Conservation (phyloP, 2,797 vertebrate genomes). For the Diplodus puntazzo region DNA sequence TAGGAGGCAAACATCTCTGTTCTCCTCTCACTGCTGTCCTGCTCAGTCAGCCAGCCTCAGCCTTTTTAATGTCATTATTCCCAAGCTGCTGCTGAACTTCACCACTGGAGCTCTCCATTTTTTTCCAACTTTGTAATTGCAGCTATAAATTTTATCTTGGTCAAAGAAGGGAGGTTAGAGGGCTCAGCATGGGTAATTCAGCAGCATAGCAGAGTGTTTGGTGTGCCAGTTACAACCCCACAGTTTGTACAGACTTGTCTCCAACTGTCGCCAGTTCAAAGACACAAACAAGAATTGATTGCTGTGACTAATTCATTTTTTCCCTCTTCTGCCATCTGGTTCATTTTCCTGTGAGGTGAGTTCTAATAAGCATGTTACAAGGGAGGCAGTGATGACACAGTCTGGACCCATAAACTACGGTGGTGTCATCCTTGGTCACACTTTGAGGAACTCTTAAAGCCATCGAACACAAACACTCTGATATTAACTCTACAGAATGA, state of each 20-base stretch:
- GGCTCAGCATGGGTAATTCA: conserved; percentile 73
- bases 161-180: conserved; percentile 74
- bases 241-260: conserved; percentile 84
- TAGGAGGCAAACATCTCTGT: conserved; percentile 37
- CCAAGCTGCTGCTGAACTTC: conserved; percentile 65
- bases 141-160: conserved; percentile 80
- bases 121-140: conserved; percentile 76
- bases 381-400: conserved; percentile 68
- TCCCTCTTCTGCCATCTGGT: conserved; percentile 78
- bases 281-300: conserved; percentile 83
- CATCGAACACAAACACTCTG: conserved; percentile 52
- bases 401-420: conserved; percentile 65
- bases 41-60: conserved; percentile 44
- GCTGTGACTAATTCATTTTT: conserved; percentile 80
- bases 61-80: conserved; percentile 70
- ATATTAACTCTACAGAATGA: conserved; percentile 43
- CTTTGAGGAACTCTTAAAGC: conserved; percentile 55
- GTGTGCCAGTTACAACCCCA: conserved; percentile 75
- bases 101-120: conserved; percentile 55
- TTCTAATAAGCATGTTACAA: conserved; percentile 82
- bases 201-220: conserved; percentile 71
- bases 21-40: conserved; percentile 22
- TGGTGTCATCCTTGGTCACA: conserved; percentile 63
- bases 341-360: conserved; percentile 78
- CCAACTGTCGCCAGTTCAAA: conserved; percentile 81